phyloP scores from a whole-genome alignment of 2,797 vertebrate species.

The Acridotheres tristis region DNA sequence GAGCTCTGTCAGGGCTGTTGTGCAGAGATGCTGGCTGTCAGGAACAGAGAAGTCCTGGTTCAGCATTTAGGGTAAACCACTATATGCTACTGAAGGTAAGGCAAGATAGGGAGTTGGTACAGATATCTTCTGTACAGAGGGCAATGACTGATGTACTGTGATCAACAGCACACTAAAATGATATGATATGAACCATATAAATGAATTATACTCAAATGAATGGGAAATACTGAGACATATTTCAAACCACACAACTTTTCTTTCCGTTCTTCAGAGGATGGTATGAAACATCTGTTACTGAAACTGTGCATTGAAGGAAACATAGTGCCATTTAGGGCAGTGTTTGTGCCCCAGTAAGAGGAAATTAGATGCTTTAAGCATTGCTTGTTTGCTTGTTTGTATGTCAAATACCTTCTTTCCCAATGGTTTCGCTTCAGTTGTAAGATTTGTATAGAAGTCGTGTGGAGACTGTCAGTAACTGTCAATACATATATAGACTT shows the following conservation, averaged over 20 bases:
- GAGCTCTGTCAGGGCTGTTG: not conserved
- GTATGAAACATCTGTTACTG: not conserved
- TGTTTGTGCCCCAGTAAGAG: not conserved
- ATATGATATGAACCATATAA: accelerated
- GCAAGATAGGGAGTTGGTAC: not conserved
- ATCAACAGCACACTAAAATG: not conserved
- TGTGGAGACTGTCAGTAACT: not conserved
- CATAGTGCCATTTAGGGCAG: not conserved
- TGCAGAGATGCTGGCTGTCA: not conserved
- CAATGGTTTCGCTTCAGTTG: not conserved
- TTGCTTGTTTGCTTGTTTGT: not conserved
- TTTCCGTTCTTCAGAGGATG: not conserved
- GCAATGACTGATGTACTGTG: accelerated
- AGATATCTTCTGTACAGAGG: not conserved
- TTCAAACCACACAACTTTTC: not conserved
- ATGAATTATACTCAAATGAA: not conserved
- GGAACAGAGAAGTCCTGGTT: not conserved
- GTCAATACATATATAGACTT: not conserved
- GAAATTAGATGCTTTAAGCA: not conserved
- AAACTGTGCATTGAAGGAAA: not conserved
- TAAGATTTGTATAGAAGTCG: not conserved
- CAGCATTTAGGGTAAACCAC: not conserved
- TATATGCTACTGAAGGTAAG: not conserved
- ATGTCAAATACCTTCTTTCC: not conserved
- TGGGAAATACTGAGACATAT: not conserved